These are phyloP conservation scores for Pseudoatta argentina DNA, from an alignment of 1,140 invertebrate genomes.

Conservation along the genomic window DNA sequence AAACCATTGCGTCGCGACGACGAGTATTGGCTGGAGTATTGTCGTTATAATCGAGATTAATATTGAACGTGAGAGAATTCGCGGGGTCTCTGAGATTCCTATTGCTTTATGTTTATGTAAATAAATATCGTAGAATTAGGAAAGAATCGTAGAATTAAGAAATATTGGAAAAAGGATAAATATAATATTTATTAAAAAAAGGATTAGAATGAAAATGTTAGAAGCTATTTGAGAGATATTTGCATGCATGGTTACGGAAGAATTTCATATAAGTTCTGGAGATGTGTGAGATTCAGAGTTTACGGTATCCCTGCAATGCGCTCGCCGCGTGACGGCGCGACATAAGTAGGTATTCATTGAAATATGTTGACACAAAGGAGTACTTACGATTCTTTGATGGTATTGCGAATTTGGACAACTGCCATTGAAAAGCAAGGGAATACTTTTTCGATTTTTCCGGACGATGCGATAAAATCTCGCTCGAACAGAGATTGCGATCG, in stretches of 20 bases:
- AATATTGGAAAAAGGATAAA: background rate
- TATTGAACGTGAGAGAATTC: conserved; percentile 35
- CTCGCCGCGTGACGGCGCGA: background rate
- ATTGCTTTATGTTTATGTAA: conserved; percentile 4
- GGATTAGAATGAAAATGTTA: background rate
- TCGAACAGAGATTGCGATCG: conserved; percentile 50
- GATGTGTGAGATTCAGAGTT: conserved; percentile 9
- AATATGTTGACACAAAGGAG: conserved; percentile 54
- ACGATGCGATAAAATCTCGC: conserved; percentile 37
- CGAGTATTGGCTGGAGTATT: background rate
- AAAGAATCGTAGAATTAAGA: background rate
- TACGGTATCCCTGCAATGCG: background rate
- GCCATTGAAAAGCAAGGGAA: conserved; percentile 39
- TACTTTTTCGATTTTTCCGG: conserved; percentile 37
- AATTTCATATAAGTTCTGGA: conserved; percentile 26
- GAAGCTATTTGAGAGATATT: background rate
- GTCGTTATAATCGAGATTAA: conserved; percentile 64
- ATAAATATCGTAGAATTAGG: background rate
- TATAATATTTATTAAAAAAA: too few relatives aligned
- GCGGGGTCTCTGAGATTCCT: background rate
- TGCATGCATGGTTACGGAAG: background rate
- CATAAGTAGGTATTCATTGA: conserved; percentile 42
- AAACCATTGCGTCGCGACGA: conserved; percentile 21
- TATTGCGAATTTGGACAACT: conserved; percentile 49
- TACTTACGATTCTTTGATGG: conserved; percentile 47